These are phyloP conservation scores for Drosophila busckii DNA, from an alignment of 1,140 invertebrate species.

Conservation along the genomic window DNA sequence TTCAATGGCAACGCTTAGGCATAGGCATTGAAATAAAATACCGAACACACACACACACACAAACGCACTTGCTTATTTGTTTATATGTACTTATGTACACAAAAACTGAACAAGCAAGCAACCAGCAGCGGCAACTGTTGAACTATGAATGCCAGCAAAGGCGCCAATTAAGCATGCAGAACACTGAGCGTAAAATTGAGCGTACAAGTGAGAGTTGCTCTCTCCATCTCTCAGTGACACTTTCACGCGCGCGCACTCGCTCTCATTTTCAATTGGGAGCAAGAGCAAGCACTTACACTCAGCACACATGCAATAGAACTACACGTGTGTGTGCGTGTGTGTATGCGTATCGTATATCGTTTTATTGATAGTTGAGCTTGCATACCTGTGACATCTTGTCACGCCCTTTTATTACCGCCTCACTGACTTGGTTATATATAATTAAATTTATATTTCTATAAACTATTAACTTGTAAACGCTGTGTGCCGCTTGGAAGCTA, in stretches of 20 bases:
- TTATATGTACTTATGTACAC: slow-evolving; percentile 19
- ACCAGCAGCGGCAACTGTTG: slow-evolving; percentile 30
- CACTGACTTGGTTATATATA: slow-evolving; percentile 1
- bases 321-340: background rate
- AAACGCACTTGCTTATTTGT: background rate
- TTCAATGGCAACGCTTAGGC: slow-evolving; percentile 10
- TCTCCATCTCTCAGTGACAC: slow-evolving; percentile 43
- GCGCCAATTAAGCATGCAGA: slow-evolving; percentile 57
- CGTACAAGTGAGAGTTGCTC: too few species aligned
- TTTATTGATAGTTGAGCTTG: slow-evolving; percentile 11
- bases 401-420: slow-evolving; percentile 30
- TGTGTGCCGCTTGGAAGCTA: slow-evolving; percentile 53
- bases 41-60: background rate
- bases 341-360: slow-evolving; percentile 8
- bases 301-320: slow-evolving; percentile 23
- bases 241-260: slow-evolving; percentile 56
- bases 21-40: too few species aligned
- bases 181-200: too few species aligned
- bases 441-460: background rate
- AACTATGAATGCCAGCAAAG: slow-evolving; percentile 42
- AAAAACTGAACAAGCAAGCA: slow-evolving; percentile 12
- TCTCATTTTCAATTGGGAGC: slow-evolving; percentile 56
- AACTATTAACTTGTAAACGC: background rate
- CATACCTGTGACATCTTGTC: slow-evolving; percentile 66
- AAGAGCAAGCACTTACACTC: background rate